Evolutionary conservation across 2,113 vertebrate species (phyloP), one percentile per base, ranked within the genome.

Genomic region (Entomyzon cyanotis): DNA sequence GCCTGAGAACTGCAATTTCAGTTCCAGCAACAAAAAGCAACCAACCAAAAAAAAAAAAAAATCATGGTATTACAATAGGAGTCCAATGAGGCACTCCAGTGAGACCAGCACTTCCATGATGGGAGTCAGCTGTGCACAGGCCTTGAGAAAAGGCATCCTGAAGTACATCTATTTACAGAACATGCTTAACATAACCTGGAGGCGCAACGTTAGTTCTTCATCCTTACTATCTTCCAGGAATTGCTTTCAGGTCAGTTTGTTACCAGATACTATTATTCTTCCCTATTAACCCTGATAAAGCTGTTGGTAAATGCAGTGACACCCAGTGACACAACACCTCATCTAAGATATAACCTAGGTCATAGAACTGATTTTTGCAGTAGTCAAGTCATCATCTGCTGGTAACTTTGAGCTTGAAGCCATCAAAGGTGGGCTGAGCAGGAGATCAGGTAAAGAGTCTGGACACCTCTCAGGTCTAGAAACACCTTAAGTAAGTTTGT

Each of bases 161-260:
- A 86, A 60, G 49, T 27, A 20, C 1, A 0, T 10, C 55, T 67
- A 21, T 12, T 31, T 53, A 74, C 52, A 70, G 28, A 74, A 50
- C 25, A 37, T 22, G 53, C 14, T 58, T 49, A 60, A 47, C 21
- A 58, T 0, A 2, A 67, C 21, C 39, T 41, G 33, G 21, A 58
- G 35, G 62, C 44, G 41, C 37, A 55, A 9, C 41, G 19, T 11
- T 28, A 63, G 28, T 22, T 59, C 22, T 70, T 35, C 0, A 0
- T 19, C 63, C 14, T 63, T 71, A 44, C 24, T 37, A 10, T 12
- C 67, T 56, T 71, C 39, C 55, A 76, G 31, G 55, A 77, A 77
- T 10, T 50, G 35, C 47, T 62, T 90, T 73, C 50, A 77, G 47
- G 31, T 39, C 37, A 74, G 7, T 31, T 3, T 44, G 14, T 47